Conservation (phyloP, 2,797 vertebrate genomes). For the Xenentodon cancila region DNA sequence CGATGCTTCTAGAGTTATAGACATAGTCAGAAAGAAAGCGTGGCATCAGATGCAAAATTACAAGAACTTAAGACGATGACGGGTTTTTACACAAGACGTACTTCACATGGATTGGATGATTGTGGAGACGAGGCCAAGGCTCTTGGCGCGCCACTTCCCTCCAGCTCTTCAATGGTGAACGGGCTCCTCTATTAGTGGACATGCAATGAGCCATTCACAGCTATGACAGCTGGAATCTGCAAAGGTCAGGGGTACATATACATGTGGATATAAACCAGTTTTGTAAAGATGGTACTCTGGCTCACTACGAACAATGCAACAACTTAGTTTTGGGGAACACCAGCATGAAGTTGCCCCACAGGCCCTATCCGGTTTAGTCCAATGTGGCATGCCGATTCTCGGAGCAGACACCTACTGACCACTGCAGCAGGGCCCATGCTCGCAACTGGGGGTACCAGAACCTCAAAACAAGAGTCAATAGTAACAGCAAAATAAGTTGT, state of each 20-base stretch:
- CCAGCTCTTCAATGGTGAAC: slow-evolving; percentile 70
- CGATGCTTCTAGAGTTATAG: not conserved
- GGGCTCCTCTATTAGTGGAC: slow-evolving; percentile 58
- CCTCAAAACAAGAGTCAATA: too few species aligned
- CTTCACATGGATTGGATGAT: slow-evolving; percentile 75
- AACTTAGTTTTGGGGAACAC: too few species aligned
- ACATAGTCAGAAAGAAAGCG: slow-evolving; percentile 19
- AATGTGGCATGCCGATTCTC: too few species aligned
- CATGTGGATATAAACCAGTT: not conserved
- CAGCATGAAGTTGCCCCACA: too few species aligned
- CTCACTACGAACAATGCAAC: too few species aligned
- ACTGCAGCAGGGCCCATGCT: too few species aligned
- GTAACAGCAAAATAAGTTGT: too few species aligned
- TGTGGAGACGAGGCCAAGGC: slow-evolving; percentile 71
- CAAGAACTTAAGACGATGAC: slow-evolving; percentile 61
- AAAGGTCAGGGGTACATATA: slow-evolving; percentile 40
- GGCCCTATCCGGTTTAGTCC: too few species aligned
- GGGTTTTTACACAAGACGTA: slow-evolving; percentile 60
- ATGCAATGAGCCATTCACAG: slow-evolving; percentile 67
- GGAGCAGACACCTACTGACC: too few species aligned
- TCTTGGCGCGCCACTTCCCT: slow-evolving; percentile 68
- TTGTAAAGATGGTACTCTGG: too few species aligned
- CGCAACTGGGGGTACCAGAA: too few species aligned
- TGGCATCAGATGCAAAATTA: slow-evolving; percentile 55
- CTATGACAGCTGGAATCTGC: slow-evolving; percentile 68